Evolutionary conservation across 1,140 invertebrate genomes (phyloP).

Genomic region (Pseudomyrmex sp.): DNA sequence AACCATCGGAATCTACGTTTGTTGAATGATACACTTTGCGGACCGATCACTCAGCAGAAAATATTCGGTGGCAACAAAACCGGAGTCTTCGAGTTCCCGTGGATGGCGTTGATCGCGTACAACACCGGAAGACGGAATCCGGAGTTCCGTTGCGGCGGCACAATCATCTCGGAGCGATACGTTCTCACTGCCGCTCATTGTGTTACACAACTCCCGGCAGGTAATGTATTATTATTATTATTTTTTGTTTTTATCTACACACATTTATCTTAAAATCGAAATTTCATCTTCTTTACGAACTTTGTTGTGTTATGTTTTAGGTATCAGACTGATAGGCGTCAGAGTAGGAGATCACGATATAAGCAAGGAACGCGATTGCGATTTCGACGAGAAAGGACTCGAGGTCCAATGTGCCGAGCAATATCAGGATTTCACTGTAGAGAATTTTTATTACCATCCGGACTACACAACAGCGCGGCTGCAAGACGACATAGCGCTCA

Average conservation of each 20-base stretch:
- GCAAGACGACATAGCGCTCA: constrained; percentile 88
- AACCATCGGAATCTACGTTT: constrained; percentile 86
- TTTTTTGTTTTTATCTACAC: no score
- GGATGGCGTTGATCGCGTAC: constrained; percentile 88
- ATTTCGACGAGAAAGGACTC: constrained; percentile 78
- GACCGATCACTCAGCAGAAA: constrained; percentile 79
- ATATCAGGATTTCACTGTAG: constrained; percentile 87
- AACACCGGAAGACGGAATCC: constrained; percentile 79
- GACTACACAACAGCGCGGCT: constrained; percentile 83
- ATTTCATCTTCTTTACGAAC: constrained; percentile 3
- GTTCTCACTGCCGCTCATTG: constrained; percentile 91
- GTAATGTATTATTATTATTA: constrained; percentile 52
- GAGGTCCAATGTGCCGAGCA: constrained; percentile 85
- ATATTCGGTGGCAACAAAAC: constrained; percentile 87
- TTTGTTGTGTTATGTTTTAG: constrained; percentile 74
- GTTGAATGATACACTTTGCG: constrained; percentile 82
- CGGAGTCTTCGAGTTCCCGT: constrained; percentile 87
- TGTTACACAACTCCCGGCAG: constrained; percentile 82
- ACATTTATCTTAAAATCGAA: neutral
- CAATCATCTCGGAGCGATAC: constrained; percentile 88
- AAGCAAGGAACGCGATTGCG: constrained; percentile 86
- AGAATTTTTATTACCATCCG: constrained; percentile 85
- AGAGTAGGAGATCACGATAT: constrained; percentile 89
- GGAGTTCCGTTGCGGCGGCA: constrained; percentile 88
- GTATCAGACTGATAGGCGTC: constrained; percentile 79